A percentile compares a stretch with the other conserved stretches of the same genome.
Evolutionary conservation across 2,888 invertebrate species (phyloP).

Genomic region (Creontiades dilutus): DNA sequence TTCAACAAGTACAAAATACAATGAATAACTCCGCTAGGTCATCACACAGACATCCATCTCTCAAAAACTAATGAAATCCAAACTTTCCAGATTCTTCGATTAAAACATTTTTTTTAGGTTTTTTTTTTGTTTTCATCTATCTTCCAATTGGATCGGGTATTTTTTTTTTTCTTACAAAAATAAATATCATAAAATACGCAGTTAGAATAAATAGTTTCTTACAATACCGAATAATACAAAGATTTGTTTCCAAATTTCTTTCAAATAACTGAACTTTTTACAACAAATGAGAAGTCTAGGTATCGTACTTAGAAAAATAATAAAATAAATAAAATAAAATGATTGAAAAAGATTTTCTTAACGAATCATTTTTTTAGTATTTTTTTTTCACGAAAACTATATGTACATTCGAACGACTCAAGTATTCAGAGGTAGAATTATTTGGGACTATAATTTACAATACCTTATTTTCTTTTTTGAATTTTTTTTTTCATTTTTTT

Average conservation of each 20-base stretch:
- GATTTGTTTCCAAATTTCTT: neutral
- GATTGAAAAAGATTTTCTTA: slow-evolving; percentile 1
- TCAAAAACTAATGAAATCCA: slow-evolving; percentile 66
- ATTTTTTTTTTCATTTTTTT: slow-evolving; percentile 38
- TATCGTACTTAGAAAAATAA: slow-evolving; percentile 39
- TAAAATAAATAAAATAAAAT: slow-evolving; percentile 41
- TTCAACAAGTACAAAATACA: slow-evolving; percentile 71
- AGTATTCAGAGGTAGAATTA: slow-evolving; percentile 68
- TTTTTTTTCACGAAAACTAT: slow-evolving; percentile 59
- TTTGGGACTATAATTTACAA: slow-evolving; percentile 69
- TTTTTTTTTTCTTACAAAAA: slow-evolving; percentile 71
- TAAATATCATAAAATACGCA: slow-evolving; percentile 68
- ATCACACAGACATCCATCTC: slow-evolving; percentile 68
- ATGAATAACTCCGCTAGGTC: slow-evolving; percentile 67
- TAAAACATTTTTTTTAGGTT: slow-evolving; percentile 22
- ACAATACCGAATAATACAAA: slow-evolving; percentile 62
- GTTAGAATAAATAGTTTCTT: slow-evolving; percentile 70
- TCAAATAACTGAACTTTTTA: slow-evolving; percentile 49
- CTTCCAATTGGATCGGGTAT: slow-evolving; percentile 32
- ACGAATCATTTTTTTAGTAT: slow-evolving; percentile 36
- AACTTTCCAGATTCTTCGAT: slow-evolving; percentile 67
- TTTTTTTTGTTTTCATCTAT: slow-evolving; percentile 21
- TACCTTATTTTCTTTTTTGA: slow-evolving; percentile 57
- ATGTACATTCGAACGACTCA: slow-evolving; percentile 68
- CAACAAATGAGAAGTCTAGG: slow-evolving; percentile 56